Conservation (phyloP, 2,113 vertebrate species). For the Zosterops borbonicus region DNA sequence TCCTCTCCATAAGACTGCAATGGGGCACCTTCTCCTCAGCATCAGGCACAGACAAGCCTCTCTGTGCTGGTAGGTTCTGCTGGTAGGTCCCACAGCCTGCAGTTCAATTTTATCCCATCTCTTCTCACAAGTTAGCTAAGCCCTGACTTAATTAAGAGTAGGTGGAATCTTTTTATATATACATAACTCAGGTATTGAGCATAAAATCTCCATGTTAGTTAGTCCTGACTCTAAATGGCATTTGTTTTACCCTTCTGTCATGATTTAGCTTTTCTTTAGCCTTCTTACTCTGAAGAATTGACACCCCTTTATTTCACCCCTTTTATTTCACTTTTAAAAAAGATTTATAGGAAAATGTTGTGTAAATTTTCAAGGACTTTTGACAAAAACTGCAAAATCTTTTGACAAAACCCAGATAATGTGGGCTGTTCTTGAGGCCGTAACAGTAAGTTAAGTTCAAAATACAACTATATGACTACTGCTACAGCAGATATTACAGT, state of each 20-base stretch:
- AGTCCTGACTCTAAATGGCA: neutral
- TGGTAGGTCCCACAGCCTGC: fast-evolving
- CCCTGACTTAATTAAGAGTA: neutral
- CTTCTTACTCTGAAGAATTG: neutral
- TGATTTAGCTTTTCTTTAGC: neutral
- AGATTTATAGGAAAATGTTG: neutral
- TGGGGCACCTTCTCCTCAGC: neutral
- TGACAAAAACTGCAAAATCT: neutral
- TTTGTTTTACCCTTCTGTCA: neutral
- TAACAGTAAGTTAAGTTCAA: neutral
- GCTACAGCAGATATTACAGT: neutral
- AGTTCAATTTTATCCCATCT: neutral
- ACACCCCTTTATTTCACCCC: neutral
- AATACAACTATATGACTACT: neutral
- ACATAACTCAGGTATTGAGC: neutral
- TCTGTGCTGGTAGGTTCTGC: neutral
- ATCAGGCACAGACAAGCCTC: neutral
- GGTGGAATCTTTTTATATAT: neutral
- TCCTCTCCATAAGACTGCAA: neutral
- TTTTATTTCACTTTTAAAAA: neutral
- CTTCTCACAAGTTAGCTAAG: neutral
- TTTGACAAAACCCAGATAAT: neutral
- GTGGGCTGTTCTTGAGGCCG: neutral
- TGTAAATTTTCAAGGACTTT: neutral
- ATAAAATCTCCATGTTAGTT: neutral